These are phyloP conservation scores for Amiota minor DNA, from an alignment of 2,888 invertebrate species.

Conservation along the genomic window DNA sequence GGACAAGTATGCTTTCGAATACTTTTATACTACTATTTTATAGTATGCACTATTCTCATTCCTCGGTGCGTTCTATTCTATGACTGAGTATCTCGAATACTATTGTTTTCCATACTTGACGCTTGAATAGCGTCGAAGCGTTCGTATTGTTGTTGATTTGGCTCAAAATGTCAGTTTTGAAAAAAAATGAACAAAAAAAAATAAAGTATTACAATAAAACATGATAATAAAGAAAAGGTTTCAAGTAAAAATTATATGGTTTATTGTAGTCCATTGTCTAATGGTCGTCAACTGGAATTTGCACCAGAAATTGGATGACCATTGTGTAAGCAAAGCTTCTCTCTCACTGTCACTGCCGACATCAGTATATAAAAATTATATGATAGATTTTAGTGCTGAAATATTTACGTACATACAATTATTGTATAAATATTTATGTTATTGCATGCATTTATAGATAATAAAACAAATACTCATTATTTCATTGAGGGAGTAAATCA, in stretches of 20 bases:
- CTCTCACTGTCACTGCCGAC: neutral
- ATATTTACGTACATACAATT: too few relatives aligned
- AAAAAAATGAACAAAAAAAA: conserved; percentile 59
- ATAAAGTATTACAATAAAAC: conserved; percentile 38
- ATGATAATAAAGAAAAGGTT: conserved; percentile 46
- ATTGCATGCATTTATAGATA: too few relatives aligned
- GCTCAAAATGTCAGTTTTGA: conserved; percentile 45
- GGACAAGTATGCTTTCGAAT: neutral
- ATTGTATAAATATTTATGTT: too few relatives aligned
- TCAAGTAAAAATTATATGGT: conserved; percentile 46
- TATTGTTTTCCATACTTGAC: conserved; percentile 55
- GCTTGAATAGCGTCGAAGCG: conserved; percentile 54
- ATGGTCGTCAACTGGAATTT: conserved; percentile 67
- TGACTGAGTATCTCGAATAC: neutral
- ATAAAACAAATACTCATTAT: too few relatives aligned
- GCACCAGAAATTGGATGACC: conserved; percentile 59
- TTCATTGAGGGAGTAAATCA: too few relatives aligned
- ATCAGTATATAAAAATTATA: too few relatives aligned
- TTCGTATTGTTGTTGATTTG: neutral
- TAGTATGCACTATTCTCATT: too few relatives aligned
- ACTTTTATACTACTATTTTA: too few relatives aligned
- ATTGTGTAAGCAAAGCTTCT: conserved; percentile 32
- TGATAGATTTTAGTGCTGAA: too few relatives aligned
- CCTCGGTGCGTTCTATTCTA: neutral
- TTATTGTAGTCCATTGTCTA: conserved; percentile 53